Evolutionary conservation across 2,888 invertebrate genomes (phyloP).

Genomic region (Sclerodermus sp.): DNA sequence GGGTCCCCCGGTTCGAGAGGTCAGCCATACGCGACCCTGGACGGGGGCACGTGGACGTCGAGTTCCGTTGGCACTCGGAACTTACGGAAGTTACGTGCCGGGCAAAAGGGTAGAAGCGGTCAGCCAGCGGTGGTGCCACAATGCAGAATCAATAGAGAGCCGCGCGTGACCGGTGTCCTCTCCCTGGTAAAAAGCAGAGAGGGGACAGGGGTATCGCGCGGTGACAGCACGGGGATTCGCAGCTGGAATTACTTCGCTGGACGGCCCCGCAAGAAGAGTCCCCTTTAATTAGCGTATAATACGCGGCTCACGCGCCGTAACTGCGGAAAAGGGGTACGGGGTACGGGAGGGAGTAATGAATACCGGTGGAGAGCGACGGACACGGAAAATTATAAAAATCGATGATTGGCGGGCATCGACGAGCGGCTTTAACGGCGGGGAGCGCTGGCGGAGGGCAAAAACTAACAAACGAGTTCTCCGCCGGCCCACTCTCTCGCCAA

Average conservation of each 20-base stretch:
- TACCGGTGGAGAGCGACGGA: constrained; percentile 10
- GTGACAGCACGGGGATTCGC: too few species aligned
- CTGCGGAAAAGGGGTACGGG: neutral
- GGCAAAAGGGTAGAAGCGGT: too few species aligned
- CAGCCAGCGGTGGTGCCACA: too few species aligned
- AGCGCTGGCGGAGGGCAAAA: constrained; percentile 27
- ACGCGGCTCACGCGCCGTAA: constrained; percentile 21
- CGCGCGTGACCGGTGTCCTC: too few species aligned
- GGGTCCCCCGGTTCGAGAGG: too few species aligned
- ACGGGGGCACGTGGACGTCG: too few species aligned
- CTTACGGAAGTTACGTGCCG: too few species aligned
- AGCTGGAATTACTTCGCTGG: constrained; percentile 5
- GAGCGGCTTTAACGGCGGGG: neutral
- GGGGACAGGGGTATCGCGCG: too few species aligned
- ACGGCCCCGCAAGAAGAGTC: constrained; percentile 17
- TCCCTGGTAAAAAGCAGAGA: too few species aligned
- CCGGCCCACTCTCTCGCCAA: constrained; percentile 19
- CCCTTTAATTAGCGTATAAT: constrained; percentile 42
- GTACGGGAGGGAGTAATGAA: constrained; percentile 1
- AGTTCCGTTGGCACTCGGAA: too few species aligned
- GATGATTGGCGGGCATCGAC: constrained; percentile 29
- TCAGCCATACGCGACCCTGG: too few species aligned
- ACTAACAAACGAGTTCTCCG: constrained; percentile 43
- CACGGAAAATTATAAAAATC: constrained; percentile 44
- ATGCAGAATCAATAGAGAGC: too few species aligned